Conservation (phyloP, 2,113 vertebrate species). For the Chamaea fasciata region DNA sequence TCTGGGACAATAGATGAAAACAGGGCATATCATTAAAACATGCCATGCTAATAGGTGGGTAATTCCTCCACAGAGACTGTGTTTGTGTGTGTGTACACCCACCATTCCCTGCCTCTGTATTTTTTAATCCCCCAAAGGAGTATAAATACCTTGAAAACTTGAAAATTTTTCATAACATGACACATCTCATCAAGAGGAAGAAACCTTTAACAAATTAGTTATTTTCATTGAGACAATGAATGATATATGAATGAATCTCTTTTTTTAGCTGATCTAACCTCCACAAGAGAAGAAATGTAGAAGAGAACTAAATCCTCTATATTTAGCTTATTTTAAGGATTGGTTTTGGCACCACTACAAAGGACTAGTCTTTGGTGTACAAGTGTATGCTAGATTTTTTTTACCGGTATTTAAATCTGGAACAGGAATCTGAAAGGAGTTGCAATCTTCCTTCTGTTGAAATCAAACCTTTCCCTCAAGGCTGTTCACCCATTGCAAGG, state of each 20-base stretch:
- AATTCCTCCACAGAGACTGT: neutral
- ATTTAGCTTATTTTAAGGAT: neutral
- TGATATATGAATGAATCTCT: neutral
- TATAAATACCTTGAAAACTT: neutral
- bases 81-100: neutral
- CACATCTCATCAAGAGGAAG: neutral
- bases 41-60: neutral
- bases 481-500: neutral
- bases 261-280: neutral
- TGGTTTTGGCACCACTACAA: conserved; percentile 18
- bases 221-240: neutral
- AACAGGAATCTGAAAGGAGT: neutral
- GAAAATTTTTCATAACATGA: neutral
- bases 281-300: neutral
- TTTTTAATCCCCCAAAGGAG: neutral
- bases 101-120: neutral
- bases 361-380: conserved; percentile 8
- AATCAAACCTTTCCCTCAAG: conserved; percentile 25
- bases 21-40: neutral
- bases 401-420: conserved; percentile 23
- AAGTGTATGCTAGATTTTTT: neutral
- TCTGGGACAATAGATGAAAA: neutral
- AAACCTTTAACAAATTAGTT: neutral
- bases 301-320: neutral
- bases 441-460: neutral